These are phyloP conservation scores for Chloroceryle aenea DNA, from an alignment of 2,113 vertebrate species.

Conservation along the genomic window DNA sequence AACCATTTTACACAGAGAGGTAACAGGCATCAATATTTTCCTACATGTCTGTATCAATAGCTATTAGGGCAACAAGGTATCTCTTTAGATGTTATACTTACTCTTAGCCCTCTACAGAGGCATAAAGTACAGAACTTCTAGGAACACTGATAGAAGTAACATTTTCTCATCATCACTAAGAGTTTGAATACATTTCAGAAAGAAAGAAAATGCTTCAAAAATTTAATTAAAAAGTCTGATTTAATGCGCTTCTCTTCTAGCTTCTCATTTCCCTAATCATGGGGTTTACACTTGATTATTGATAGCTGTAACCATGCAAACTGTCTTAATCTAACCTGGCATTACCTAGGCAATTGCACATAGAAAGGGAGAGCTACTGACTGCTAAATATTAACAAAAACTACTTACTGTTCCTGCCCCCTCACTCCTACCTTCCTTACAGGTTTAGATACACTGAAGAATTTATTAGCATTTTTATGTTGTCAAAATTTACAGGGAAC, in stretches of 20 bases:
- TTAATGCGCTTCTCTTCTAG: not conserved
- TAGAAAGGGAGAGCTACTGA: not conserved
- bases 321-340: not conserved
- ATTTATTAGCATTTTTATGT: not conserved
- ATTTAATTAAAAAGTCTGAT: not conserved
- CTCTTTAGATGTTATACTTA: not conserved
- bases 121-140: not conserved
- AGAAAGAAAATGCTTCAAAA: not conserved
- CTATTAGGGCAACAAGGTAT: not conserved
- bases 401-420: not conserved
- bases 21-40: not conserved
- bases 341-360: not conserved
- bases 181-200: not conserved
- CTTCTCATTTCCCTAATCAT: not conserved
- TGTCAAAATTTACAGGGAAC: not conserved
- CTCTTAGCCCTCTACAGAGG: not conserved
- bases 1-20: not conserved
- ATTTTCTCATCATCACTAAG: not conserved
- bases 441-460: not conserved
- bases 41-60: not conserved
- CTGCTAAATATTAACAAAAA: not conserved
- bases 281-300: not conserved
- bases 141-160: not conserved
- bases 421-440: not conserved
- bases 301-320: not conserved